phyloP scores from a whole-genome alignment of 2,797 vertebrate genomes.

The Oreortyx pictus region DNA sequence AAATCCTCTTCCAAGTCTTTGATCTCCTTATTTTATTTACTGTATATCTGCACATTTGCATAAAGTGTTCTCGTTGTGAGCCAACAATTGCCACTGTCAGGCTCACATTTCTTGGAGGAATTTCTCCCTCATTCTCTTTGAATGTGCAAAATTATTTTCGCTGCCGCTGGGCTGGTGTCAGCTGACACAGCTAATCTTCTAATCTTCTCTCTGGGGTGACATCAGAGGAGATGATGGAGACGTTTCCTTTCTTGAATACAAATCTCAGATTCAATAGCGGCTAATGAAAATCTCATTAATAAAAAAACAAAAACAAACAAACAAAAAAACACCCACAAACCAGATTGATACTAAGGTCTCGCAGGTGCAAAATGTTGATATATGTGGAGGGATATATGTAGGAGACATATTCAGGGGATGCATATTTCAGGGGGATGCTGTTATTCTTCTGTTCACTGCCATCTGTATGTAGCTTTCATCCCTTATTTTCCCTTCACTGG shows the following conservation, averaged over 20 bases:
- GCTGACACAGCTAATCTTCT: slow-evolving; percentile 63
- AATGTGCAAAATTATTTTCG: slow-evolving; percentile 48
- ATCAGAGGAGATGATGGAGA: slow-evolving; percentile 56
- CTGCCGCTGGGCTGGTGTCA: not conserved
- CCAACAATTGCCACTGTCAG: not conserved
- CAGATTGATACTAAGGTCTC: not conserved
- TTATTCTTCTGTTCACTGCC: not conserved
- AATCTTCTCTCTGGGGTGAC: slow-evolving; percentile 64
- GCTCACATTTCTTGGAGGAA: slow-evolving; percentile 23
- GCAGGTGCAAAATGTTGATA: not conserved
- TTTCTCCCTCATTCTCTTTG: slow-evolving; percentile 43
- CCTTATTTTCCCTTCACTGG: not conserved
- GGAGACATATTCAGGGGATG: not conserved
- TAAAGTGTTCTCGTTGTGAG: slow-evolving; percentile 20
- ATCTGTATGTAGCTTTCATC: not conserved
- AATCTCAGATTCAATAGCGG: slow-evolving; percentile 24
- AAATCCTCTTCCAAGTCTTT: slow-evolving; percentile 34
- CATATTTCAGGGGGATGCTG: not conserved
- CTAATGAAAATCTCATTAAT: not conserved
- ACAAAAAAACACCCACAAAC: not conserved
- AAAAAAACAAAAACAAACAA: not conserved
- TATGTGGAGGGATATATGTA: not conserved
- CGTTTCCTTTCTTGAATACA: slow-evolving; percentile 8
- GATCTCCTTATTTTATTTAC: slow-evolving; percentile 48
- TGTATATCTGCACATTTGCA: not conserved